Percentiles rank a stretch among this genome's conserved stretches.
phyloP scores from a whole-genome alignment of 2,797 vertebrate genomes.

The Paguma larvata region DNA sequence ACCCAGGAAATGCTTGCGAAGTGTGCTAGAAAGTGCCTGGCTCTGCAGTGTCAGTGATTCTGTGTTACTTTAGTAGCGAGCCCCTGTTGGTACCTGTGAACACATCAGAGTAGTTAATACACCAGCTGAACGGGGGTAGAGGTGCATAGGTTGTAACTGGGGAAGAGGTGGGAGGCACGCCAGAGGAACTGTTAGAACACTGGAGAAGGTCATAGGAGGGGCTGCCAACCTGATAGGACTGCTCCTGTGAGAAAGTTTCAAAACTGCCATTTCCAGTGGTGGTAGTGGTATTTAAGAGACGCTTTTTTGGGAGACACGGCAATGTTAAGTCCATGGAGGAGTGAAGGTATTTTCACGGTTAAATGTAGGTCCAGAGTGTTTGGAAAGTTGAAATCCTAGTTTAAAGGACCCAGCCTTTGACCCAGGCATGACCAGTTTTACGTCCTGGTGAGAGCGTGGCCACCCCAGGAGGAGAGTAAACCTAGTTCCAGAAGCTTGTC shows the following conservation, averaged over 20 bases:
- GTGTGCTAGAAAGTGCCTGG: fast-evolving
- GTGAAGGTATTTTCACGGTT: not conserved
- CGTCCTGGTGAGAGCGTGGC: not conserved
- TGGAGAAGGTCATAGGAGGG: not conserved
- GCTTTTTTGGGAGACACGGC: not conserved
- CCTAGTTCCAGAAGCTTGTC: not conserved
- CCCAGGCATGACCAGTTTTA: not conserved
- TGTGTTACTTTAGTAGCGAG: too few relatives aligned
- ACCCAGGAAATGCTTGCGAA: not conserved
- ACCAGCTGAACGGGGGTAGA: not conserved
- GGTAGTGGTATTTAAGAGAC: not conserved
- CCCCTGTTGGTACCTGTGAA: not conserved
- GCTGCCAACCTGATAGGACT: not conserved
- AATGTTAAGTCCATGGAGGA: not conserved
- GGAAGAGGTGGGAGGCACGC: not conserved
- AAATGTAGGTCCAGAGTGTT: not conserved
- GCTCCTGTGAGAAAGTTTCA: not conserved
- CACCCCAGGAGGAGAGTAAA: not conserved
- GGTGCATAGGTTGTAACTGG: not conserved
- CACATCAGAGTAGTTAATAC: not conserved
- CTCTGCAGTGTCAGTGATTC: too few relatives aligned
- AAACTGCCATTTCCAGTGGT: not conserved
- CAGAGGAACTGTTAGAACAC: not conserved
- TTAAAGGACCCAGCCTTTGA: not conserved
- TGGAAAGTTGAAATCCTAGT: not conserved